Evolutionary conservation across 2,888 invertebrate genomes (phyloP).

Genomic region (Ophion ventricosus): DNA sequence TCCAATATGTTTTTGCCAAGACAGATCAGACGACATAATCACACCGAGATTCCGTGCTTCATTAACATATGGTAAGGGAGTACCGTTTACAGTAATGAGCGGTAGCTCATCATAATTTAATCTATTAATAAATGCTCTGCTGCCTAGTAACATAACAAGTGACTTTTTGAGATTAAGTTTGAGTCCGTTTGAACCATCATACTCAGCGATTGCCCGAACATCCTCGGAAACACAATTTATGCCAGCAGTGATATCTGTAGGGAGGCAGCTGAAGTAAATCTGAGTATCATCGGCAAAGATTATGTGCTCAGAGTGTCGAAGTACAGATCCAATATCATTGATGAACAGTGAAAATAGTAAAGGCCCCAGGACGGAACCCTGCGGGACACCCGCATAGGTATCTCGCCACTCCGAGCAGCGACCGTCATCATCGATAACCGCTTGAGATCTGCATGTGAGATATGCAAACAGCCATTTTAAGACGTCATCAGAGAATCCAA

Average conservation of each 20-base stretch:
- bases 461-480: slow-evolving; percentile 8
- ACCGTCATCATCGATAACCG: not conserved
- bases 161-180: no score
- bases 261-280: not conserved
- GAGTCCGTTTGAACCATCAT: not conserved
- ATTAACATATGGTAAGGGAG: not conserved
- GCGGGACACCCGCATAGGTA: not conserved
- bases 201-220: not conserved
- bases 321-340: not conserved
- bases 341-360: slow-evolving; percentile 19
- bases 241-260: not conserved
- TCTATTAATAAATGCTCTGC: not conserved
- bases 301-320: not conserved
- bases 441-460: not conserved
- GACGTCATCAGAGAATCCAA: not conserved
- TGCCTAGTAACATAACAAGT: not conserved
- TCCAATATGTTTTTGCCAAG: no score
- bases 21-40: not conserved
- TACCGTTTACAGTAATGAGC: no score
- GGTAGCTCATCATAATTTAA: no score
- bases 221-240: not conserved
- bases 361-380: slow-evolving; percentile 29
- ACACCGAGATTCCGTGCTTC: slow-evolving; percentile 4
- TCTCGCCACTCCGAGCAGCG: not conserved
- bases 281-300: slow-evolving; percentile 23